A percentile compares a stretch with the other conserved stretches of the same genome.
phyloP scores from a whole-genome alignment of 2,888 invertebrate genomes.

The Beris chalybata region DNA sequence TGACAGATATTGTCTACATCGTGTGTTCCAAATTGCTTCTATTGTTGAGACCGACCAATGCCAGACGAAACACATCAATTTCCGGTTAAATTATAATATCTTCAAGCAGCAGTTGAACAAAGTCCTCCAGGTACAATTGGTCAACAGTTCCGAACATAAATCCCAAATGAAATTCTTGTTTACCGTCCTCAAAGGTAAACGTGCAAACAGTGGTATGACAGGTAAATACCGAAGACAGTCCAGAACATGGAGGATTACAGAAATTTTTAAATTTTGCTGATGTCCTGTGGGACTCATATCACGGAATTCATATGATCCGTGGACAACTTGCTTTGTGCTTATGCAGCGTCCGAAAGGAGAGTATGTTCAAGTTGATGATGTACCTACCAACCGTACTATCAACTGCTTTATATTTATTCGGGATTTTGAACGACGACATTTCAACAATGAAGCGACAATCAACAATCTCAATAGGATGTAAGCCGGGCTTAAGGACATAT shows the following conservation, averaged over 20 bases:
- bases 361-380: too few relatives aligned
- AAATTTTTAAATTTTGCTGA: slow-evolving; percentile 13
- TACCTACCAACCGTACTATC: too few relatives aligned
- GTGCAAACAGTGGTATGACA: slow-evolving; percentile 25
- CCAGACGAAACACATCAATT: too few relatives aligned
- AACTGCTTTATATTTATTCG: slow-evolving; percentile 13
- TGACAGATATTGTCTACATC: too few relatives aligned
- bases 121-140: too few relatives aligned
- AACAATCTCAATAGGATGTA: slow-evolving; percentile 22
- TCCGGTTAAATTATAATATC: too few relatives aligned
- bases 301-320: too few relatives aligned
- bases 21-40: too few relatives aligned
- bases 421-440: slow-evolving; percentile 6
- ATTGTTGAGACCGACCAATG: too few relatives aligned
- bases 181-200: slow-evolving; percentile 21
- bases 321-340: too few relatives aligned
- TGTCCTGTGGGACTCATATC: not conserved
- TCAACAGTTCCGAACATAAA: slow-evolving; percentile 4
- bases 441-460: slow-evolving; percentile 14
- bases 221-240: slow-evolving; percentile 25
- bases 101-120: too few relatives aligned
- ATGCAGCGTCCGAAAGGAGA: too few relatives aligned
- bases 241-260: slow-evolving; percentile 10
- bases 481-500: slow-evolving; percentile 7
- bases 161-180: slow-evolving; percentile 25